These are phyloP conservation scores for Columba livia DNA, from an alignment of 2,113 vertebrate genomes.

Conservation along the genomic window DNA sequence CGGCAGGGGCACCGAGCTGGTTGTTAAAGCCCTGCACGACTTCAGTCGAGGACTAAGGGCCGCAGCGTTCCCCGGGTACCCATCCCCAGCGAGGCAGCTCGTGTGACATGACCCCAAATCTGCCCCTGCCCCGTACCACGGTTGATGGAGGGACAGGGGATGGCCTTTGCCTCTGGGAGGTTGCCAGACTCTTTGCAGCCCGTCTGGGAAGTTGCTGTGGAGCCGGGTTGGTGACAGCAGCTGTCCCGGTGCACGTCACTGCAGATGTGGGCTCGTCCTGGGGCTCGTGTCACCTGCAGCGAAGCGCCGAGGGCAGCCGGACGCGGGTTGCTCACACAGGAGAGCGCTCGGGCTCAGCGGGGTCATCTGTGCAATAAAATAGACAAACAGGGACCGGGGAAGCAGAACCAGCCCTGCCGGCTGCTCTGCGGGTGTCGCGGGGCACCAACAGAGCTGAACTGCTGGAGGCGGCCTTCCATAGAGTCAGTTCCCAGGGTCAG, in stretches of 20 bases:
- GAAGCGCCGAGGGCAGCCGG: too few species aligned
- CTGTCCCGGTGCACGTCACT: too few species aligned
- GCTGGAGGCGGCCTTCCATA: neutral
- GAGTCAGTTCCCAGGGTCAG: accelerated
- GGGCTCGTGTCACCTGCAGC: too few species aligned
- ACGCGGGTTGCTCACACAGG: neutral
- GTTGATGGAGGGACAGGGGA: neutral
- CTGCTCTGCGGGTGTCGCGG: neutral
- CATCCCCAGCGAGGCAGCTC: too few species aligned
- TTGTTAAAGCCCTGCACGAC: neutral
- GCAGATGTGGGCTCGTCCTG: too few species aligned
- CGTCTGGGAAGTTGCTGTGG: too few species aligned
- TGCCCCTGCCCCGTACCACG: neutral
- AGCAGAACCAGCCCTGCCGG: neutral
- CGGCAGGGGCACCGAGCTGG: too few species aligned
- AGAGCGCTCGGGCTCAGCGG: neutral
- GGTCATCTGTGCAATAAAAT: neutral
- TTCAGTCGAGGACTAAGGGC: neutral
- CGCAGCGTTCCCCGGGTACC: neutral
- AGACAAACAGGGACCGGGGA: accelerated
- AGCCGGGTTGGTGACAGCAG: too few species aligned
- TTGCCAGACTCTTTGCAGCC: too few species aligned
- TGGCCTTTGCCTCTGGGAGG: too few species aligned
- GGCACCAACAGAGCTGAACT: neutral
- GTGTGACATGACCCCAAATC: too few species aligned